Evolutionary conservation across 2,113 vertebrate genomes (phyloP).

Genomic region (Microcebus lehilahytsara): DNA sequence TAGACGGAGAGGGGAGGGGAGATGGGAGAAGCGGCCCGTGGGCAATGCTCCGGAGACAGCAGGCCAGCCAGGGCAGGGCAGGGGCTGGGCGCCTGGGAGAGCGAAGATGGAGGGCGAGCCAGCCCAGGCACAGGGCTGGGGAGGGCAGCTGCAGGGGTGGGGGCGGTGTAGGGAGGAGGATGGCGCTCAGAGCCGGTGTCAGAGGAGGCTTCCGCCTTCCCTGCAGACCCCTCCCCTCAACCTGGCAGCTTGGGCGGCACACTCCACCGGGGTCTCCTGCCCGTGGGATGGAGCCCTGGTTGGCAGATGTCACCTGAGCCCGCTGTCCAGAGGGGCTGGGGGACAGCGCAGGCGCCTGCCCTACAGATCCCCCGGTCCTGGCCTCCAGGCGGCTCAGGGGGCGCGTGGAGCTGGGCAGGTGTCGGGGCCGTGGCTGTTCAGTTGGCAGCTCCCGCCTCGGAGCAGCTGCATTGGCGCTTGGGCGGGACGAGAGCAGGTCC

Average conservation of each 20-base stretch:
- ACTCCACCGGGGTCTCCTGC: neutral
- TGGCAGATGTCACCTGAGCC: neutral
- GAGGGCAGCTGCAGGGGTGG: neutral
- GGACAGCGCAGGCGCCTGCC: neutral
- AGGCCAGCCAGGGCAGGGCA: neutral
- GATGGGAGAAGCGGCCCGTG: neutral
- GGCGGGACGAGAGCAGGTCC: neutral
- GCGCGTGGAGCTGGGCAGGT: neutral
- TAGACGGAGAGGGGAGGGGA: neutral
- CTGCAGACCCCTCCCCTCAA: neutral
- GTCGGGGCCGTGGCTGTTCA: neutral
- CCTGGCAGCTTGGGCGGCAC: neutral
- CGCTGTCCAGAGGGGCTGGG: neutral
- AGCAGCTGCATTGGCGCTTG: neutral
- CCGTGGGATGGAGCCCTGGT: neutral
- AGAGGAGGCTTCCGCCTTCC: neutral
- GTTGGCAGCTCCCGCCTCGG: neutral
- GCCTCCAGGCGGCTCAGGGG: neutral
- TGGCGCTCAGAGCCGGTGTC: neutral
- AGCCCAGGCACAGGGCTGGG: neutral
- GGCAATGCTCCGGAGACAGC: neutral
- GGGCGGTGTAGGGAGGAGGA: neutral
- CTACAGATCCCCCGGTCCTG: neutral
- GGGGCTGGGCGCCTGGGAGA: neutral
- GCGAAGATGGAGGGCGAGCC: neutral